Evolutionary conservation across 2,113 vertebrate species (phyloP), one percentile per base, ranked within the genome.

Genomic region (Diadophis punctatus): DNA sequence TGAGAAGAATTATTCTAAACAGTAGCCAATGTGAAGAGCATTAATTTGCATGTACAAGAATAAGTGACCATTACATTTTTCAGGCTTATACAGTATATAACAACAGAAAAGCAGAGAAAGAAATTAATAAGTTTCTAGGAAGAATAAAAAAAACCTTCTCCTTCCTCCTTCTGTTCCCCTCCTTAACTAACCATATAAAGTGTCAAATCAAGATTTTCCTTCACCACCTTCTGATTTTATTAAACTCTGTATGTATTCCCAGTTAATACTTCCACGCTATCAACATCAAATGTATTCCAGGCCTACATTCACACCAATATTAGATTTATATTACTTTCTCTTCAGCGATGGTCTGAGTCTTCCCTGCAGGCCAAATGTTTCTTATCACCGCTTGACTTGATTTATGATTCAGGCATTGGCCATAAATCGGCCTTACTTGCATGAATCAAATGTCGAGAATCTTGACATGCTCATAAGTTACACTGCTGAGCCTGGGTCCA

Each of bases 401-500:
- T 93, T 91, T 86, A 52, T 0, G 1, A 90, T 91, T 93, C 52
- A 90, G 86, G 16, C 92, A 87, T 91, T 94, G 34, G 34, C 63
- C 80, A 88, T 55, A 95, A 95, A 96, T 90, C 53, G 86, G 53
- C 86, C 85, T 86, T 86, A 49, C 63, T 90, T 11, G 3, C 51
- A 25, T 90, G 91, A 94, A 86, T 94, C 49, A 25, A 68, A 87
- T 68, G 87, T 52, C 49, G 23, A 39, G 6, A 23, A 58, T 8
- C 58, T 91, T 94, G 88, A 92, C 68, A 39, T 51, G 30, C 74
- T 63, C 92, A 90, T 89, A 93, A 94, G 92, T 95, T 84, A 52
- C 60, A 85, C 84, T 10, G 22, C 86, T 89, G 74, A 0, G 20
- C 90, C 80, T 88, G 53, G 85, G 80, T 87, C 92, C 88, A 91